These are phyloP conservation scores for Fundulus diaphanus DNA, from an alignment of 2,797 vertebrate genomes.

Conservation along the genomic window DNA sequence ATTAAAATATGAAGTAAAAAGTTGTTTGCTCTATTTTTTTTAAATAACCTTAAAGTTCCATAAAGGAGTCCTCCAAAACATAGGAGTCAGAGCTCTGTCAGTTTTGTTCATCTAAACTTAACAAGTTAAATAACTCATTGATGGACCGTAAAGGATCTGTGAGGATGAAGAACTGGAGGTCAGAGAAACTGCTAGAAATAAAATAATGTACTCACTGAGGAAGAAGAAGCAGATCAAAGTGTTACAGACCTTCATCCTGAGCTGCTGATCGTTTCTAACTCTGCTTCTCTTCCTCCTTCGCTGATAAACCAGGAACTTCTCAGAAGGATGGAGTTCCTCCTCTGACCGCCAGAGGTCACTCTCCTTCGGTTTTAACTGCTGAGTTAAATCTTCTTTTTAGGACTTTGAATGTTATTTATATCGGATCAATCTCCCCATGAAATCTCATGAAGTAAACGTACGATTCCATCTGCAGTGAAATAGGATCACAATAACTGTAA, in stretches of 20 bases:
- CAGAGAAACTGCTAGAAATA: not conserved
- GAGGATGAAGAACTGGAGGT: not conserved
- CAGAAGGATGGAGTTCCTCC: not conserved
- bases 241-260: not conserved
- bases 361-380: not conserved
- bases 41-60: too few species aligned
- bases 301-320: not conserved
- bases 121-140: not conserved
- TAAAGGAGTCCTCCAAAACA: too few species aligned
- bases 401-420: too few species aligned
- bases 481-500: too few species aligned
- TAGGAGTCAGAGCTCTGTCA: too few species aligned
- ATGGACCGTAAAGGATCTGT: not conserved
- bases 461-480: too few species aligned
- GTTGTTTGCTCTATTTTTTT: too few species aligned
- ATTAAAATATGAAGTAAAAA: too few species aligned
- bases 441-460: too few species aligned
- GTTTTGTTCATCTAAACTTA: too few species aligned
- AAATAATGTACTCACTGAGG: not conserved
- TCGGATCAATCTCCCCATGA: too few species aligned
- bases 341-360: not conserved
- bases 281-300: not conserved
- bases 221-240: not conserved
- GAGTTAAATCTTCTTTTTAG: not conserved
- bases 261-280: slow-evolving; percentile 1